Evolutionary conservation across 1,140 invertebrate species (phyloP), one percentile per base, ranked within the genome.

Genomic region (Helicoverpa zea): DNA sequence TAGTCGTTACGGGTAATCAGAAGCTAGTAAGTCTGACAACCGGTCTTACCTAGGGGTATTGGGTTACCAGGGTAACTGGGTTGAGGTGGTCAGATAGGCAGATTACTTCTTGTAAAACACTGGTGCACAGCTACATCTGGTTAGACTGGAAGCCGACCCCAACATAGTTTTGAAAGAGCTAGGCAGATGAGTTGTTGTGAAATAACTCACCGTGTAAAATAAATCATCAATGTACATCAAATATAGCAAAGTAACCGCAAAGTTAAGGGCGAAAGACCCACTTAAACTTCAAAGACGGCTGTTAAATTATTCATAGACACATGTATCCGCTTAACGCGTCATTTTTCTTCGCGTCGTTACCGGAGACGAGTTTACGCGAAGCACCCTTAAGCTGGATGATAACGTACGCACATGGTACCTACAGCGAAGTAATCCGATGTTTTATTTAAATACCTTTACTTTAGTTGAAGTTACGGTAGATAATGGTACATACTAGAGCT

Each of bases 401-500:
- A 66, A 77, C 66, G 61, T 77, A 35, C 29, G 54, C 56, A 47
- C 61, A 63, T 64, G 43, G 18, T 64, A 13, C 74, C 16, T 23
- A 7, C 18, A 7, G 12, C 59, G 4, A 49, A 35, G 61, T 52
- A 66, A 64, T n/a, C 47, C 66, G 63, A 77, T 77, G 47, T 66
- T 77, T 77, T 77, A 77, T 77, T 77, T 77, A 77, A 64, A 77
- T 77, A 77, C 63, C 73, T 77, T 77, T 77, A 77, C 75, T 77
- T 35, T 77, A 77, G 14, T 47, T 23, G 59, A 18, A 66, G 66
- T 77, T 77, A 66, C 52, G 47, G 59, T 23, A 23, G 35, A 3
- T 35, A 35, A 35, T 35, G 35, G 35, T 35, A 7, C 35, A 7
- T 35, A 7, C 7, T 5, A 35, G 35, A 35, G 35, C 7, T 7